Base-by-base conservation (phyloP, 2,113 vertebrate genomes). In the Ornithorhynchus anatinus region DNA sequence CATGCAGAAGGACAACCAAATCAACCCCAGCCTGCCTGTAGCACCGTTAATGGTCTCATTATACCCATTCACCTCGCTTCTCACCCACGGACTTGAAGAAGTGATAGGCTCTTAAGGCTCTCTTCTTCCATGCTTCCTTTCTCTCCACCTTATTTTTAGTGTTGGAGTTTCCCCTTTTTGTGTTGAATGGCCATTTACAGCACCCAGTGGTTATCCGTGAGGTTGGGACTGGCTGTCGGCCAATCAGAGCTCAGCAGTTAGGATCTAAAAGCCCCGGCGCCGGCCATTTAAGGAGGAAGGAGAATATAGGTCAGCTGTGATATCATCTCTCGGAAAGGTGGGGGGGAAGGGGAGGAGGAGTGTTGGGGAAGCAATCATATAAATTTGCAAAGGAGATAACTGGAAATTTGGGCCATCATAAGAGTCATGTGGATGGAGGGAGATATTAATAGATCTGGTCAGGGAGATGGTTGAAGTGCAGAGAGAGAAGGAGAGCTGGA, bases 211-310 rank as follows among this genome's bases (percentile, higher is more conserved):
- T 77, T 84, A 3, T 57, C 61, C 19, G 75, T 87, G 82, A 90
- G 87, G 79, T 83, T 33, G 72, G 87, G 87, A 27, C 86, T 88
- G 88, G 87, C 89, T 88, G 88, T 85, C 88, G 90, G 88, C 87
- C 89, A 88, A 73, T 87, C 81, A 74, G 81, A 87, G 73, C 76
- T 69, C 69, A 84, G 86, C 80, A 77, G 74, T 59, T 43, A 62
- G 72, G 68, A 85, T 85, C 82, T 90, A 86, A 89, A 64, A 81
- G 84, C 87, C 72, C 72, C 69, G 85, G 87, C 87, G 84, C 87
- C 89, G 86, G 85, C 39, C 80, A 27, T 53, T n/a, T 80, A 38
- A 2, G 11, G 66, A 75, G 82, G 72, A 80, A 84, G 79, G 22
- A 79, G 69, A 78, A 85, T 75, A 48, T 82, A 72, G 87, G 89